Percentiles rank a stretch among this genome's conserved stretches.
Evolutionary conservation across 2,113 vertebrate species (phyloP).

Genomic region (Nematolebias whitei): DNA sequence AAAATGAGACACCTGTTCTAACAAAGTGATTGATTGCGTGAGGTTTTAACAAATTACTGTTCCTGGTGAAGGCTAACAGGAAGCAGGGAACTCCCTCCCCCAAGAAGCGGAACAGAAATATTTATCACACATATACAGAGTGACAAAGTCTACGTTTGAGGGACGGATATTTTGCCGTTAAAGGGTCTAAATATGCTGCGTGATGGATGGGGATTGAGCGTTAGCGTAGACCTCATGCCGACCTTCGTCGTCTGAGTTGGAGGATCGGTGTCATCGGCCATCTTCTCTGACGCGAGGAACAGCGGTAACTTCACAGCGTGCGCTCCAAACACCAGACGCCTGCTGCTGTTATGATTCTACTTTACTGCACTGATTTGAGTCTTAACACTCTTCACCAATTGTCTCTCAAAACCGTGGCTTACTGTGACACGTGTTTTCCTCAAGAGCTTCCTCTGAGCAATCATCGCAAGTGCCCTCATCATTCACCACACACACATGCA

Average conservation of each 20-base stretch:
- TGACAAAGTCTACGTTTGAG: background rate
- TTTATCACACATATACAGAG: background rate
- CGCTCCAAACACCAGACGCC: constrained; percentile 6
- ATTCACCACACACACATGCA: constrained; percentile 16
- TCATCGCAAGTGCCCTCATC: constrained; percentile 49
- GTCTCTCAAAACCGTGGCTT: constrained; percentile 28
- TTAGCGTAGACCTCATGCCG: constrained; percentile 16
- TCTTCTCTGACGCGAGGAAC: constrained; percentile 16
- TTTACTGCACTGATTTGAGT: constrained; percentile 24
- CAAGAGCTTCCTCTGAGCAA: constrained; percentile 55
- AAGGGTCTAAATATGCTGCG: constrained; percentile 7
- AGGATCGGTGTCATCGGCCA: constrained; percentile 30
- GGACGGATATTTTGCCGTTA: background rate
- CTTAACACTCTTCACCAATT: constrained; percentile 33
- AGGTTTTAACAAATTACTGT: constrained; percentile 28
- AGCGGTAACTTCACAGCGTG: constrained; percentile 5
- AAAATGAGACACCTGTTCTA: constrained; percentile 23
- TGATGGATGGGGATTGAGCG: constrained; percentile 29
- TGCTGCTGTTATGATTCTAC: too few relatives aligned
- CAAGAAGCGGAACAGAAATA: background rate
- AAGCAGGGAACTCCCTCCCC: background rate
- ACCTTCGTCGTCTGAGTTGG: constrained; percentile 46
- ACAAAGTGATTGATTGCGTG: constrained; percentile 37
- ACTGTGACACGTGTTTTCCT: constrained; percentile 34
- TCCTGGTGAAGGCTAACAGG: constrained; percentile 1